Base-by-base conservation (phyloP, 2,888 invertebrate species). In the Pseudanteris insignis region DNA sequence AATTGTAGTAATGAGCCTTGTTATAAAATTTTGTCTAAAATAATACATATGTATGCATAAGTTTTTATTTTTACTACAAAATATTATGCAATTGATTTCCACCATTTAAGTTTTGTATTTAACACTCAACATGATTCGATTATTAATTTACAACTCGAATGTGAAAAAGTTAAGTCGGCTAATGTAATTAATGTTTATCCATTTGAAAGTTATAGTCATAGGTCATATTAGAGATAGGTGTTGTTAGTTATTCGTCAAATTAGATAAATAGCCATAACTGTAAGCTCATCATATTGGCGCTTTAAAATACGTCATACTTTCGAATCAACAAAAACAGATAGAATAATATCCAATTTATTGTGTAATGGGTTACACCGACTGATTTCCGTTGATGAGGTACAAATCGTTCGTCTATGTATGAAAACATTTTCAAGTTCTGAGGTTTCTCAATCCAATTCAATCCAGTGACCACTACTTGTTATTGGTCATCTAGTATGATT, bases 361-460 rank as follows among this genome's bases (percentile, higher is more conserved):
- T 37, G 15, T 46, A 54, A 38, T 44, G 11, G 6, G 24, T 38
- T 26, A 41, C 25, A 6, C 25, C 29, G 12, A n/a, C 32, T 58
- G 53, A 58, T 63, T 63, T 48, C 12, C 25, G 43, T 25, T 50
- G 34, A 44, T 62, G 28, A 38, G 40, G 47, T 57, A 63, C 57
- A 60, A 65, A 60, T 36, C 37, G 33, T 34, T 43, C 30, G 12
- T 7, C 66, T 66, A 66, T 69, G 55, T 54, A 64, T 46, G 57
- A 54, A 71, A 72, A 73, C 58, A 69, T 63, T 65, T 58, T 46
- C 60, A 59, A 70, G 54, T 48, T 64, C 25, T 66, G 54, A 41
- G 77, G 73, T 69, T 76, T 77, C 77, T 63, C 62, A 77, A 77
- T 77, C 77, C 74, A 70, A 76, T 72, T 69, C 55, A 67, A 66